Base-by-base conservation (phyloP, 2,888 invertebrate genomes). In the Agrotis exclamationis region DNA sequence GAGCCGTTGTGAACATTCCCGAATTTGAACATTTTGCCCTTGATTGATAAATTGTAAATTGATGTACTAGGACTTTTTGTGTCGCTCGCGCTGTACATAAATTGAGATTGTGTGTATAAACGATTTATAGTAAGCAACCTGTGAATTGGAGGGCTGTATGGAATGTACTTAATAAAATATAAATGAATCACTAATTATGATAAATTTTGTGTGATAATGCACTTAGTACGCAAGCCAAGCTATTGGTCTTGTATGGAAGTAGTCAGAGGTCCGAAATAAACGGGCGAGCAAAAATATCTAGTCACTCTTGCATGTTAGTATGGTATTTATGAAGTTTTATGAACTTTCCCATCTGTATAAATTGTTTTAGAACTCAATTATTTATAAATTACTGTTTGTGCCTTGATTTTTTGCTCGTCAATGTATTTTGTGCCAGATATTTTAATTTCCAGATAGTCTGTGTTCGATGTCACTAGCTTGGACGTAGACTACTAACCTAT, bases 91-190 rank as follows among this genome's bases (percentile, higher is more conserved):
- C 82, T 90, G 89, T 90, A 90, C 83, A 90, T 89, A 89, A 79
- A 81, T 84, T 88, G 88, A 89, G 86, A 88, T 89, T 90, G 86
- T 82, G 83, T 84, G 76, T 89, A 83, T 88, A 85, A 88, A 87
- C 77, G 88, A 87, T 85, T 80, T 84, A 79, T 72, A 65, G 70
- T 79, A 83, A 84, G 81, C 70, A 71, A 80, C 72, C 83, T 84
- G 83, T 83, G 83, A 86, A 88, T 86, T 89, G 90, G 89, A 89
- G 89, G 91, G 88, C 90, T 91, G 89, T 90, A 90, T 88, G 91
- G 89, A 86, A 90, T 93, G 94, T 94, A 94, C 94, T 94, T 94
- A 94, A 94, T 89, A 81, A 74, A 72, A 74, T 82, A 80, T 75
- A 87, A 88, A 85, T 85, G 83, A 85, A 84, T 83, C 87, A 90